Evolutionary conservation across 2,113 vertebrate species (phyloP).

Genomic region (Rousettus leschenaultii): DNA sequence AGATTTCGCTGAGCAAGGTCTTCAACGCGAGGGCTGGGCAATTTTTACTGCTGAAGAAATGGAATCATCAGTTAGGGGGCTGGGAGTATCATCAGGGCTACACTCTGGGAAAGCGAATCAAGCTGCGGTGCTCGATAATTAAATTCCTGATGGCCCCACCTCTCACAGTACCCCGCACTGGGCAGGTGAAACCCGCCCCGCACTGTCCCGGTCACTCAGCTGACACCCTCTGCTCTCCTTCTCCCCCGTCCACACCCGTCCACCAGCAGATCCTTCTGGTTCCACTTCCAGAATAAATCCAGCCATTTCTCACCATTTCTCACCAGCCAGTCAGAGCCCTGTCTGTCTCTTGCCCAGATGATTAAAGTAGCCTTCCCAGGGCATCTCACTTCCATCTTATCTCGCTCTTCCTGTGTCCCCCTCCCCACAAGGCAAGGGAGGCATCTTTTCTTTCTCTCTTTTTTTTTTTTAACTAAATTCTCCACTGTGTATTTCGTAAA

Average conservation of each 20-base stretch:
- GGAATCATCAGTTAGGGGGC: neutral
- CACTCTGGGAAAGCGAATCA: neutral
- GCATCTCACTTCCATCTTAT: neutral
- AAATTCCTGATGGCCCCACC: neutral
- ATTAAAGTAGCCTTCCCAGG: neutral
- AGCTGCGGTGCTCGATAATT: neutral
- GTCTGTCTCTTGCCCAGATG: neutral
- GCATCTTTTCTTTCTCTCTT: neutral
- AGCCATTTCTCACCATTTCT: neutral
- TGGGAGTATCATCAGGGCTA: neutral
- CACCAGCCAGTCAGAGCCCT: neutral
- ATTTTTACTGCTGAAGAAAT: neutral
- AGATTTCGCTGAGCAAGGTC: neutral
- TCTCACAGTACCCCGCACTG: too few species aligned
- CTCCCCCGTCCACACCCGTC: neutral
- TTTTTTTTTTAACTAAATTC: neutral
- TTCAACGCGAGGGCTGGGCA: neutral
- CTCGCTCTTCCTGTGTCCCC: too few species aligned
- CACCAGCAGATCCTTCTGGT: neutral
- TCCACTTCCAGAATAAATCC: neutral
- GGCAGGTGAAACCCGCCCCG: neutral
- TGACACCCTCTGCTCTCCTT: neutral
- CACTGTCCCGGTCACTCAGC: neutral
- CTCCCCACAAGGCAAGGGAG: neutral
- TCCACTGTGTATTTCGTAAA: neutral